Conservation (phyloP, 2,113 vertebrate species). For the Eolophus roseicapilla region DNA sequence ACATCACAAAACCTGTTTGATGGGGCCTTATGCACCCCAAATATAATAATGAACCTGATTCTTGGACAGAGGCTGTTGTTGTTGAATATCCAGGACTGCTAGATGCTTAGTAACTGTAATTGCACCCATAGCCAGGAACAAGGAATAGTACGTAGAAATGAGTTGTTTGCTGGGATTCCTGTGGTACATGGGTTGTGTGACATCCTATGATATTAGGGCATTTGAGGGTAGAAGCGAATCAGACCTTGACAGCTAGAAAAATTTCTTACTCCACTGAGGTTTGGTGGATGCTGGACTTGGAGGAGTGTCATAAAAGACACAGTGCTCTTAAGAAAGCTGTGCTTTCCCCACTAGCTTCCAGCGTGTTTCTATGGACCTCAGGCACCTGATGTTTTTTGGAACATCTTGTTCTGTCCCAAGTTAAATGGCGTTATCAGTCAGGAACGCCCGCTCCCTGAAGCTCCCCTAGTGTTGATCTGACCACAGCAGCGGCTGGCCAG, state of each 20-base stretch:
- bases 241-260: neutral
- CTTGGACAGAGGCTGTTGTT: neutral
- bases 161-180: neutral
- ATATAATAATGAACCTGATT: neutral
- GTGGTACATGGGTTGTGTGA: fast-evolving
- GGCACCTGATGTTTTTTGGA: neutral
- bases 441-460: fast-evolving
- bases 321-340: neutral
- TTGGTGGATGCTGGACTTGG: neutral
- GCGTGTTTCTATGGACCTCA: neutral
- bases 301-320: neutral
- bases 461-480: neutral
- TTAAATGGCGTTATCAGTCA: neutral
- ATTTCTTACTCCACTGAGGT: neutral
- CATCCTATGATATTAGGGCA: neutral
- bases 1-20: neutral
- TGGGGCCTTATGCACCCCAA: neutral
- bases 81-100: neutral
- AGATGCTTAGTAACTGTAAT: neutral
- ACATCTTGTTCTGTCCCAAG: neutral
- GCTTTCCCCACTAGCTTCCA: neutral
- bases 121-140: neutral
- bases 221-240: neutral
- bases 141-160: neutral
- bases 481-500: neutral